A percentile compares a stretch with the other conserved stretches of the same genome.
Conservation (phyloP, 2,797 vertebrate genomes). For the Schizothorax lantsangensis region DNA sequence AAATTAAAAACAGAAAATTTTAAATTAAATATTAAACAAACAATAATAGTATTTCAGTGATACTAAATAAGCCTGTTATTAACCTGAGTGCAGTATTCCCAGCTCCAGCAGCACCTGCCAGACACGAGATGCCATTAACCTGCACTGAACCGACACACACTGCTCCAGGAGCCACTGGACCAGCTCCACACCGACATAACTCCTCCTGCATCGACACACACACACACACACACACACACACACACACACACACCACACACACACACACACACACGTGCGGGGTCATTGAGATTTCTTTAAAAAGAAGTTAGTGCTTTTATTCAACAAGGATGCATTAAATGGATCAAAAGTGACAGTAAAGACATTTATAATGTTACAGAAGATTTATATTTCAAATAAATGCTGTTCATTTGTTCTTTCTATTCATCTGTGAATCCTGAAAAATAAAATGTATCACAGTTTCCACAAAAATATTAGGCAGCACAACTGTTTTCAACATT, state of each 20-base stretch:
- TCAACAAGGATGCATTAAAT: background rate
- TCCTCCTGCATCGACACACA: constrained; percentile 78
- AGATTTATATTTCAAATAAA: background rate
- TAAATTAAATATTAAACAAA: no score
- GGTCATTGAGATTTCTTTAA: background rate
- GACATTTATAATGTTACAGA: background rate
- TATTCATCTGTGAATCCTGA: background rate
- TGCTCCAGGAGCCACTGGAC: constrained; percentile 96
- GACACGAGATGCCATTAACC: constrained; percentile 88
- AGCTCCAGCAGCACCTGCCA: constrained; percentile 97
- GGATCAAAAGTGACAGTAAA: background rate
- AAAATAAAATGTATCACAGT: background rate
- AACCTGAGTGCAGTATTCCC: constrained; percentile 90
- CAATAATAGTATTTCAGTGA: no score
- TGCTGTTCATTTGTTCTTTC: background rate
- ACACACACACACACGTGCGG: constrained; percentile 35
- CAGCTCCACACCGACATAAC: constrained; percentile 93
- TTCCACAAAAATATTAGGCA: background rate
- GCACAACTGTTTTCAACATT: background rate
- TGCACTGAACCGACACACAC: constrained; percentile 91
- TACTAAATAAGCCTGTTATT: background rate
- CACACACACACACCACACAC: no score
- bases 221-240: constrained; percentile 39
- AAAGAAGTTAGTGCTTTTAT: background rate
- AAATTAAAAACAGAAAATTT: background rate